Percentiles rank a stretch among this genome's conserved stretches.
Conservation (phyloP, 2,888 invertebrate species). For the Aspidiotus destructor region DNA sequence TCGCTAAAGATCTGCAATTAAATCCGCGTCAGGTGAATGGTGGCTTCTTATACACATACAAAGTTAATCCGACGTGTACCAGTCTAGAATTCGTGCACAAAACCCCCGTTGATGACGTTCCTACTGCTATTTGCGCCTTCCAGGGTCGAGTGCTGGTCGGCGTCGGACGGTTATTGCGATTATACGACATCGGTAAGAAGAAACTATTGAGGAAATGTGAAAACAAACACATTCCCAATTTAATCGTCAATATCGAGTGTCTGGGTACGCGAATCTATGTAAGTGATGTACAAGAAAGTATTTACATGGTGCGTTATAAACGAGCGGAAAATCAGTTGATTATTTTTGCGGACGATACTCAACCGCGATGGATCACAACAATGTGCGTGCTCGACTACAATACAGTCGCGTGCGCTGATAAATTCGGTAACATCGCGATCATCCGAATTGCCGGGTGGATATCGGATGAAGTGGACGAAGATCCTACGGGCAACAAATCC, state of each 20-base stretch:
- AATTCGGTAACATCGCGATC: conserved; percentile 92
- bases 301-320: conserved; percentile 91
- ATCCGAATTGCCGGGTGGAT: conserved; percentile 76
- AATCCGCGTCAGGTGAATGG: conserved; percentile 74
- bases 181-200: conserved; percentile 95
- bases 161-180: conserved; percentile 78
- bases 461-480: conserved; percentile 97
- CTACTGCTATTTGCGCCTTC: conserved; percentile 77
- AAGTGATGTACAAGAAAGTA: conserved; percentile 92
- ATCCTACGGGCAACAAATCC: conserved; percentile 96
- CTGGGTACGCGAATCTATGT: conserved; percentile 91
- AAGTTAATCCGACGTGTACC: conserved; percentile 66
- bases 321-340: conserved; percentile 93
- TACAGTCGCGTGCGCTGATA: conserved; percentile 91
- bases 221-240: conserved; percentile 94
- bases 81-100: conserved; percentile 85
- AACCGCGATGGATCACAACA: conserved; percentile 91
- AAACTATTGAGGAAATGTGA: conserved; percentile 95
- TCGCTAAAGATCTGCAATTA: conserved; percentile 79
- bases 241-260: conserved; percentile 84
- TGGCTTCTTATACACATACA: conserved; percentile 82
- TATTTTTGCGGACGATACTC: conserved; percentile 96
- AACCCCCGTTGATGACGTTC: conserved; percentile 86
- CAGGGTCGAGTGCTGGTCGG: conserved; percentile 87
- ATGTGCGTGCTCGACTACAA: conserved; percentile 89